Evolutionary conservation across 2,888 invertebrate species (phyloP).

Genomic region (Cataglyphis rosenhaueri): DNA sequence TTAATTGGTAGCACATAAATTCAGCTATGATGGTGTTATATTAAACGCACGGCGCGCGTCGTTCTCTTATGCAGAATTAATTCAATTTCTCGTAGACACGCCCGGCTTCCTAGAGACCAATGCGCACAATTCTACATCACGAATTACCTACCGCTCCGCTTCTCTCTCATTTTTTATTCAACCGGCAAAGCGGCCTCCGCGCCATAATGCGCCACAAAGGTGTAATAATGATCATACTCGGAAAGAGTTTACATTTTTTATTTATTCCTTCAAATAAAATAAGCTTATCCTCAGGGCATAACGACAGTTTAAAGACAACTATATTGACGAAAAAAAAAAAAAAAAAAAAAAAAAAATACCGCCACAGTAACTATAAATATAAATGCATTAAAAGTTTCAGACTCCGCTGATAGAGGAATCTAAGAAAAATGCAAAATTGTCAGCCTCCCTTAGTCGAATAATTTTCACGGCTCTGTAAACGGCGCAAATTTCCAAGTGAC

Average conservation of each 20-base stretch:
- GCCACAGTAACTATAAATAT: neutral
- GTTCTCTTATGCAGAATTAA: constrained; percentile 46
- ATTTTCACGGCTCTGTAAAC: constrained; percentile 28
- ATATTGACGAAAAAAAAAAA: neutral
- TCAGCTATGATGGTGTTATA: constrained; percentile 3
- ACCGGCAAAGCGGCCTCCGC: neutral
- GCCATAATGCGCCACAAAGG: neutral
- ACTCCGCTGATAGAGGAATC: neutral
- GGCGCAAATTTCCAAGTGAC: constrained; percentile 34
- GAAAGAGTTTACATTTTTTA: neutral
- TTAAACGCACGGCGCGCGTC: neutral
- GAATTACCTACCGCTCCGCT: neutral
- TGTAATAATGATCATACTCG: constrained; percentile 5
- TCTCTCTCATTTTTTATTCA: constrained; percentile 43
- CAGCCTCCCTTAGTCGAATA: neutral
- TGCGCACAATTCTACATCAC: constrained; percentile 9
- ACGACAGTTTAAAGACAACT: neutral
- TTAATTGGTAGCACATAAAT: constrained; percentile 18
- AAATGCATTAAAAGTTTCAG: constrained; percentile 1
- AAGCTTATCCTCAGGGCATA: neutral
- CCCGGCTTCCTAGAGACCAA: constrained; percentile 32
- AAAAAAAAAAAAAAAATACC: too few species aligned
- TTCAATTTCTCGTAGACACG: constrained; percentile 52
- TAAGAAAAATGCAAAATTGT: neutral
- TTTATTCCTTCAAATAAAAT: neutral